Percentiles rank a stretch among this genome's conserved stretches.
These are phyloP conservation scores for Labroides dimidiatus DNA, from an alignment of 2,797 vertebrate genomes.

Conservation along the genomic window DNA sequence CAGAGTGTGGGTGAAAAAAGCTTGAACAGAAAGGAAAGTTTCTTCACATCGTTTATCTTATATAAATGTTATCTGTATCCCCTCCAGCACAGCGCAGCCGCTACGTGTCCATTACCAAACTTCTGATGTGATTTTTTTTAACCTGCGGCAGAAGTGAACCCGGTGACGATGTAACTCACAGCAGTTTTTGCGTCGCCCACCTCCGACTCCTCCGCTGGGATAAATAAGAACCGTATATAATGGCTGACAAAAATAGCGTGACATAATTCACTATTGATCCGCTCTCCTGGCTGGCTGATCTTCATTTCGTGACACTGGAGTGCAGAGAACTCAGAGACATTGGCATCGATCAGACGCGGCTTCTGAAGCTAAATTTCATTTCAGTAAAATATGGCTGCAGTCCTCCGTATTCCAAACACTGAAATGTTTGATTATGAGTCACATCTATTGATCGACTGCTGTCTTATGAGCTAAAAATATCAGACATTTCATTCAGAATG, in stretches of 20 bases:
- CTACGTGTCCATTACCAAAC: background rate
- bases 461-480: slow-evolving; percentile 33
- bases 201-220: slow-evolving; percentile 47
- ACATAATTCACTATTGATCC: slow-evolving; percentile 85
- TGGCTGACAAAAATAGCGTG: slow-evolving; percentile 76
- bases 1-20: background rate
- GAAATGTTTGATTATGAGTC: slow-evolving; percentile 58
- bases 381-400: slow-evolving; percentile 48
- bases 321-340: slow-evolving; percentile 53
- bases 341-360: slow-evolving; percentile 69
- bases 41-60: background rate
- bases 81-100: background rate
- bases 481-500: slow-evolving; percentile 25
- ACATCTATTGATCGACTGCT: slow-evolving; percentile 55
- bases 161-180: slow-evolving; percentile 1
- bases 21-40: slow-evolving; percentile 5
- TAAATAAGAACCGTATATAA: slow-evolving; percentile 75
- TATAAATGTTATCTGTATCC: background rate
- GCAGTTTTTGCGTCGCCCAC: slow-evolving; percentile 10
- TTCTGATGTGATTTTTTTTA: slow-evolving; percentile 19
- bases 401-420: slow-evolving; percentile 28
- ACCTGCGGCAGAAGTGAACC: slow-evolving; percentile 19
- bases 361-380: slow-evolving; percentile 60
- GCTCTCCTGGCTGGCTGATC: slow-evolving; percentile 63
- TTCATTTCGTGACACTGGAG: slow-evolving; percentile 63